These are phyloP conservation scores for Steinernema carpocapsae DNA, from an alignment of 2,888 invertebrate species.

Conservation along the genomic window DNA sequence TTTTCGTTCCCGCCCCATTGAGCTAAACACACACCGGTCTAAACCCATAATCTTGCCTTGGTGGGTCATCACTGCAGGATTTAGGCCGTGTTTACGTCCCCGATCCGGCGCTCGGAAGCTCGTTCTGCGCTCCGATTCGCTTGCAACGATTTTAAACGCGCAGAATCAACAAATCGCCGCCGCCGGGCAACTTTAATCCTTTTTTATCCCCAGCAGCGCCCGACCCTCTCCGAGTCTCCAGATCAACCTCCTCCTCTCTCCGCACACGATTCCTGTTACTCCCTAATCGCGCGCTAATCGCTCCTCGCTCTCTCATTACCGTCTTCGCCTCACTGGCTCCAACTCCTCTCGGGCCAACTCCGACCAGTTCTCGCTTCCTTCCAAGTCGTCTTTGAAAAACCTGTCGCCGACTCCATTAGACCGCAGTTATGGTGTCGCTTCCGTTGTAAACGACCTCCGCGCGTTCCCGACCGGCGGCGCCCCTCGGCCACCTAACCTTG, in stretches of 20 bases:
- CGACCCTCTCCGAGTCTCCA: not conserved
- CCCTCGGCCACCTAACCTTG: not conserved
- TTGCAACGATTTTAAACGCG: slow-evolving; percentile 2
- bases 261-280: not conserved
- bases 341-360: not conserved
- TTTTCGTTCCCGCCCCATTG: no score
- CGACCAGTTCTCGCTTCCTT: not conserved
- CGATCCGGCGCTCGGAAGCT: not conserved
- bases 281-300: slow-evolving; percentile 29
- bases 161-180: slow-evolving; percentile 21
- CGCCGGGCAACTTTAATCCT: not conserved
- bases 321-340: not conserved
- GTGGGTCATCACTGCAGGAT: not conserved
- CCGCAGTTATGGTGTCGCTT: slow-evolving; percentile 21
- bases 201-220: slow-evolving; percentile 4
- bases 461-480: not conserved
- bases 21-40: no score
- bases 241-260: not conserved
- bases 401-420: slow-evolving; percentile 25
- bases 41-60: no score
- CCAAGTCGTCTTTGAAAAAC: not conserved
- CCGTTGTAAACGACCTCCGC: slow-evolving; percentile 24
- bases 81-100: slow-evolving; percentile 25
- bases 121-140: not conserved
- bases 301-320: not conserved